phyloP scores from a whole-genome alignment of 2,888 invertebrate species.

The Augiades crinisus region DNA sequence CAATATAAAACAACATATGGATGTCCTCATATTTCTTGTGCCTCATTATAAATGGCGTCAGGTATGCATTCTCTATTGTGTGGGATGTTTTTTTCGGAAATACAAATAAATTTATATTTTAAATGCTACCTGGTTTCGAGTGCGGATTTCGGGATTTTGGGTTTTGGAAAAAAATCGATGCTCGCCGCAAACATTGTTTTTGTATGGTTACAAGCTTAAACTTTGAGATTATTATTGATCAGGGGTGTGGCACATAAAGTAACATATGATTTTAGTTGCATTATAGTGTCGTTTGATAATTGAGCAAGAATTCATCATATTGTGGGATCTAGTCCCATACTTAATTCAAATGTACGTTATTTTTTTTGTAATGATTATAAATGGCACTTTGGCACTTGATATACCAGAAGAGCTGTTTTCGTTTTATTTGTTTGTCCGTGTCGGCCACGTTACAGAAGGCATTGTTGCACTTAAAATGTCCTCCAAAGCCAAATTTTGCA shows the following conservation, averaged over 20 bases:
- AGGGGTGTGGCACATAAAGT: constrained; percentile 45
- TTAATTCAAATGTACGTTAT: no score
- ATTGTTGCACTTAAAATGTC: no score
- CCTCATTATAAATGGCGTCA: constrained; percentile 76
- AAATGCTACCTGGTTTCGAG: constrained; percentile 75
- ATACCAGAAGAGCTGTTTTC: no score
- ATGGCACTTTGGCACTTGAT: no score
- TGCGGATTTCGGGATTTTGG: constrained; percentile 72
- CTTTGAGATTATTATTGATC: constrained; percentile 40
- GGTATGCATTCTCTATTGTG: constrained; percentile 72
- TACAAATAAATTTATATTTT: constrained; percentile 74
- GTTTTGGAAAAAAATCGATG: constrained; percentile 68
- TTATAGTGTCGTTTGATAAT: no score
- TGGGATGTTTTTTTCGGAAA: constrained; percentile 61
- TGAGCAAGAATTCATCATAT: no score
- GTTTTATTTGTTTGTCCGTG: no score
- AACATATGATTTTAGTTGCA: neutral
- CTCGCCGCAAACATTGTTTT: constrained; percentile 80
- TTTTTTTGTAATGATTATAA: no score
- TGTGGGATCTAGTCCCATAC: no score
- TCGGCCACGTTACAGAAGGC: no score
- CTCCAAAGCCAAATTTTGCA: no score
- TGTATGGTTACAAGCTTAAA: constrained; percentile 48
- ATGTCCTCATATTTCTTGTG: constrained; percentile 75
- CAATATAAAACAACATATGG: constrained; percentile 66